phyloP scores from a whole-genome alignment of 30 jellyfish, hydroid and myxozoan genomes.

The Aurelia coerulea region DNA sequence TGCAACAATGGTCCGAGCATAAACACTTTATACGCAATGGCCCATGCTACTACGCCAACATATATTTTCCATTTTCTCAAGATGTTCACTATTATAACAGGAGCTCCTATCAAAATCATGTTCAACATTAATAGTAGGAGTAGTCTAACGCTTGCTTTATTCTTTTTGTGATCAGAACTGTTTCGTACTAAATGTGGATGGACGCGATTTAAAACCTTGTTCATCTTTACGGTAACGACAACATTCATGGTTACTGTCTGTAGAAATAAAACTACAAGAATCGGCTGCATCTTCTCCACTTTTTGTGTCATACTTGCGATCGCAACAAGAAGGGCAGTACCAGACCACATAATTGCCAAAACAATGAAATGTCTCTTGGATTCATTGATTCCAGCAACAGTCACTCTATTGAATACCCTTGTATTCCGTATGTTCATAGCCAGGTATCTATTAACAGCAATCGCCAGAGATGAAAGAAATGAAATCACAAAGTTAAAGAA shows the following conservation, averaged over 20 bases:
- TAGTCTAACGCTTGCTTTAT: background rate
- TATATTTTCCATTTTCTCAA: background rate
- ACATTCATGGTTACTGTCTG: background rate
- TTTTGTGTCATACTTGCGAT: background rate
- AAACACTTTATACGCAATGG: background rate
- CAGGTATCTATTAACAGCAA: slow-evolving; percentile 22
- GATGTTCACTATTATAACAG: background rate
- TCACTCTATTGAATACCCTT: slow-evolving; percentile 19
- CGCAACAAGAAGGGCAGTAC: background rate
- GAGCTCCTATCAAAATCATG: background rate
- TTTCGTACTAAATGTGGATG: background rate
- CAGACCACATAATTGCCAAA: slow-evolving; percentile 13
- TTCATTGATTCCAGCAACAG: background rate
- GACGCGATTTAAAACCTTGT: background rate
- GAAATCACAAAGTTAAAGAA: slow-evolving; percentile 18
- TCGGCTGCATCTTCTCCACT: background rate
- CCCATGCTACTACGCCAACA: background rate
- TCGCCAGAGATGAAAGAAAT: slow-evolving; percentile 25
- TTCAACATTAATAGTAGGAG: background rate
- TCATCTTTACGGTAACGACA: background rate
- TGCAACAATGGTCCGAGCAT: slow-evolving; percentile 10
- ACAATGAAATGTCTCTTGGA: slow-evolving; percentile 1
- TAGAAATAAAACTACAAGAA: background rate
- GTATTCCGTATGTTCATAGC: slow-evolving; percentile 4
- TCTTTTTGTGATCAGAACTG: background rate